A percentile compares a stretch with the other conserved stretches of the same genome.
phyloP scores from a whole-genome alignment of 2,113 vertebrate species.

The Panthera leo region DNA sequence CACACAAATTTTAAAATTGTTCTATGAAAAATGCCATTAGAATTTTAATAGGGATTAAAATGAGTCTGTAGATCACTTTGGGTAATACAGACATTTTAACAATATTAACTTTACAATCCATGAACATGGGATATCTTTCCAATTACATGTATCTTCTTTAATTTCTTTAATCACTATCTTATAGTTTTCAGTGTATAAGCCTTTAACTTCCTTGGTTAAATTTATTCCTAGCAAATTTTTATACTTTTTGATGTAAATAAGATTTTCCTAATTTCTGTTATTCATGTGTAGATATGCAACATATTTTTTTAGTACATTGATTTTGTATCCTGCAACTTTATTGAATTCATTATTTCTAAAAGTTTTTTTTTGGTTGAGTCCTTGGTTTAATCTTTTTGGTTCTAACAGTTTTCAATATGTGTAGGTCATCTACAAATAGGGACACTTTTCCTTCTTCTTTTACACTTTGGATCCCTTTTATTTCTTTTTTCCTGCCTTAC shows the following conservation, averaged over 20 bases:
- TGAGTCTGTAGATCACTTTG: not conserved
- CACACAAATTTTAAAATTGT: not conserved
- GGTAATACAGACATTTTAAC: not conserved
- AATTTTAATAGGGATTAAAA: not conserved
- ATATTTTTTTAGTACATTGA: no score
- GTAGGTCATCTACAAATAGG: not conserved
- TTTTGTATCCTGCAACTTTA: not conserved
- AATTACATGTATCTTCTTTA: not conserved
- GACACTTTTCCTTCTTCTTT: not conserved
- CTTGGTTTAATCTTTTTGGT: not conserved
- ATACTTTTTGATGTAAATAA: no score
- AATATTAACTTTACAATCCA: not conserved
- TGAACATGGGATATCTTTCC: not conserved
- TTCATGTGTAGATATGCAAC: no score
- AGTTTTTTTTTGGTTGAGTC: not conserved
- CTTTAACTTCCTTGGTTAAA: not conserved
- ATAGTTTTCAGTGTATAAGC: not conserved
- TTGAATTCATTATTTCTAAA: not conserved
- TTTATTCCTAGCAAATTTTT: not conserved
- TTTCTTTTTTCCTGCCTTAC: not conserved
- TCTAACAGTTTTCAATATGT: not conserved
- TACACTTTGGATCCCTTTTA: not conserved
- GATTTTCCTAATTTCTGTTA: no score
- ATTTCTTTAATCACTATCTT: not conserved
- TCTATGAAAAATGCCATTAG: not conserved